A percentile compares a stretch with the other conserved stretches of the same genome.
phyloP scores from a whole-genome alignment of 2,113 vertebrate species.

The Amphilophus citrinellus region DNA sequence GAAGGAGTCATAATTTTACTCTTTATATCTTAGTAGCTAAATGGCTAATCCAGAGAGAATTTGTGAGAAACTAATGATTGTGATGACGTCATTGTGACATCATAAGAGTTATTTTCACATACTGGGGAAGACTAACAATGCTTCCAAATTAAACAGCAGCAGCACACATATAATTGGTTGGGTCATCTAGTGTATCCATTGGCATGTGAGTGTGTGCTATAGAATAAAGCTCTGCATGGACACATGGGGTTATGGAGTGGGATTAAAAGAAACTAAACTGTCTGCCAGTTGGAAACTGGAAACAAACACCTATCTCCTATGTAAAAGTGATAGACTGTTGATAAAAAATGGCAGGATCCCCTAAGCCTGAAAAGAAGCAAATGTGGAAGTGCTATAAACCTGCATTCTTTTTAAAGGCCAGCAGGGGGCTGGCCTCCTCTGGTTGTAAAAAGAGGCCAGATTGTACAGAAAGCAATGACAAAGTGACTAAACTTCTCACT shows the following conservation, averaged over 20 bases:
- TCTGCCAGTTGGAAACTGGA: no score
- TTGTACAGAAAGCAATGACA: background rate
- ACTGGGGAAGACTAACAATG: background rate
- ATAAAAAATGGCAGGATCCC: no score
- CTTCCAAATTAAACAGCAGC: constrained; percentile 1
- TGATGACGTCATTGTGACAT: background rate
- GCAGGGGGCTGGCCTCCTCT: no score
- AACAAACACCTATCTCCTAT: no score
- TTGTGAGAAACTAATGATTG: background rate
- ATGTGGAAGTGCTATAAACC: no score
- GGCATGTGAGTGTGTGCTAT: background rate
- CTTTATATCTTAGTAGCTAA: background rate
- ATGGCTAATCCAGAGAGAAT: background rate
- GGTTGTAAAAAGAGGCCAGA: no score
- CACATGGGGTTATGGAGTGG: no score
- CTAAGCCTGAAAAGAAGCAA: no score
- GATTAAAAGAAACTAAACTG: no score
- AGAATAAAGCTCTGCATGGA: no score
- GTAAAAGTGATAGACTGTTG: no score
- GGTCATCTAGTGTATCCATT: background rate
- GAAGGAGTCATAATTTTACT: background rate
- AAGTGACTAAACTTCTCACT: background rate
- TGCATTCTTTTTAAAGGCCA: no score
- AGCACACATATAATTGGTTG: background rate
- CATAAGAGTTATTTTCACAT: background rate